Conservation (phyloP, 2,113 vertebrate genomes). For the Podilymbus podiceps region DNA sequence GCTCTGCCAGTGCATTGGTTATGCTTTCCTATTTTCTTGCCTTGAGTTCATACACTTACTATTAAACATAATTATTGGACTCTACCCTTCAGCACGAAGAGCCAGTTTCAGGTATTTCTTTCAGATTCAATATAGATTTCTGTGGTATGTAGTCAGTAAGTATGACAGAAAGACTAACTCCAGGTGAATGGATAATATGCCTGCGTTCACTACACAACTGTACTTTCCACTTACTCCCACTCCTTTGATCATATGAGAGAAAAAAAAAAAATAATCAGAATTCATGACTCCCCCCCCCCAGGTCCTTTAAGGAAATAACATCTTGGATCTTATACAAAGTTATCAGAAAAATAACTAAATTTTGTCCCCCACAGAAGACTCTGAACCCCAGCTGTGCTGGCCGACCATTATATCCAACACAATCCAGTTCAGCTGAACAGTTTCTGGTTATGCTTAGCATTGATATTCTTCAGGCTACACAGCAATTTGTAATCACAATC, state of each 20-base stretch:
- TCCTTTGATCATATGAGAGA: background rate
- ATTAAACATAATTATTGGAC: background rate
- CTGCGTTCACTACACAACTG: rapidly evolving
- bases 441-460: background rate
- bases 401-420: background rate
- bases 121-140: background rate
- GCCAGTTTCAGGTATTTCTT: background rate
- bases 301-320: background rate
- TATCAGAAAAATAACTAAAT: background rate
- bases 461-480: background rate
- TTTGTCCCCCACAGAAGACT: background rate
- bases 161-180: background rate
- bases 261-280: background rate
- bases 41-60: background rate
- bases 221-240: background rate
- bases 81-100: background rate
- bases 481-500: background rate
- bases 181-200: background rate
- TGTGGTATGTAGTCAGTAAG: background rate
- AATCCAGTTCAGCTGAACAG: background rate
- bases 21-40: background rate
- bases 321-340: background rate
- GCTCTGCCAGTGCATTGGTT: background rate
- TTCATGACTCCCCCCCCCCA: background rate
- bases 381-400: background rate